Conservation (phyloP, 1,140 invertebrate species). For the Heliconius congener region DNA sequence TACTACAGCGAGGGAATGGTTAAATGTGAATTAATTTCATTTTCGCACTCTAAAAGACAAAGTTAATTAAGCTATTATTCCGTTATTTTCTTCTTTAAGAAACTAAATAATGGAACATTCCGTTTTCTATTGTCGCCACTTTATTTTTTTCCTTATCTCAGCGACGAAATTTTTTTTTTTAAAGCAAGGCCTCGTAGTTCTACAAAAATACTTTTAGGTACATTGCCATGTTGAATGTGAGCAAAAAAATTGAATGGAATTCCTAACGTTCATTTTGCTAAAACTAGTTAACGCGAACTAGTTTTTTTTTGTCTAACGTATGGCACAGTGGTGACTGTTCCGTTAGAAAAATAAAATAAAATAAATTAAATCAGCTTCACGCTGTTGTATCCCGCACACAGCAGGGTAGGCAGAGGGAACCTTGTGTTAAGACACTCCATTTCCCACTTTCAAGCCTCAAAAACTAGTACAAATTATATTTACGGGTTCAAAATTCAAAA, state of each 20-base stretch:
- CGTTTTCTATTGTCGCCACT: not conserved
- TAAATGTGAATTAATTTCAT: no score
- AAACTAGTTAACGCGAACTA: not conserved
- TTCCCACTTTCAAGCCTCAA: no score
- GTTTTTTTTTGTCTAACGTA: not conserved
- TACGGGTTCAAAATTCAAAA: not conserved
- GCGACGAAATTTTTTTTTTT: not conserved
- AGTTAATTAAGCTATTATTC: no score
- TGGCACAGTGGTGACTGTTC: not conserved
- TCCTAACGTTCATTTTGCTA: constrained; percentile 8
- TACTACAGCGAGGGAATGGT: no score
- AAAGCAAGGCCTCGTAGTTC: not conserved
- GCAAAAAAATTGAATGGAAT: constrained; percentile 8
- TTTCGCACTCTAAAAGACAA: no score
- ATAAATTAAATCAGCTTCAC: no score
- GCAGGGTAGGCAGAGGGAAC: no score
- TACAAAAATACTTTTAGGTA: not conserved
- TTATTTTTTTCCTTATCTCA: not conserved
- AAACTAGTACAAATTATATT: no score
- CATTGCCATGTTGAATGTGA: not conserved
- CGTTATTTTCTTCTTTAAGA: no score
- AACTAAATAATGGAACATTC: not conserved
- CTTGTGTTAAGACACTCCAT: no score
- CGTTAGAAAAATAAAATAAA: no score
- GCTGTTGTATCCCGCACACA: no score